Conservation (phyloP, 1,140 invertebrate genomes). For the Thrips palmi region DNA sequence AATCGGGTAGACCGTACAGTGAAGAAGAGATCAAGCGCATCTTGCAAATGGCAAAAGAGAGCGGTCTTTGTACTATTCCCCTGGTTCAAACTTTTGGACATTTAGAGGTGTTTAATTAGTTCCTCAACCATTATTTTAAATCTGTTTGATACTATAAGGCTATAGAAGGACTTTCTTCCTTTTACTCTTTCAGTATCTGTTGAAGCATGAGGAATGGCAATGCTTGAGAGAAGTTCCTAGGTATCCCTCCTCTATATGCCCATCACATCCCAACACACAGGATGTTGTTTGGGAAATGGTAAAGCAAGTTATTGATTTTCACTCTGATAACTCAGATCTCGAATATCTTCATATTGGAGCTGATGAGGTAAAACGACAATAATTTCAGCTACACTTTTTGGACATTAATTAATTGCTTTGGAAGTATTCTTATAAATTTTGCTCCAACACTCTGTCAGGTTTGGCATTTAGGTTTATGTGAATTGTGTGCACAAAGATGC, state of each 20-base stretch:
- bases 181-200: conserved; percentile 37
- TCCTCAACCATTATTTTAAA: neutral
- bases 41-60: conserved; percentile 35
- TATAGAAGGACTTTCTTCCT: conserved; percentile 1
- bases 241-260: conserved; percentile 69
- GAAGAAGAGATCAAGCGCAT: conserved; percentile 37
- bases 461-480: conserved; percentile 62
- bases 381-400: neutral
- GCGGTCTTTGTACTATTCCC: conserved; percentile 64
- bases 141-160: conserved; percentile 3
- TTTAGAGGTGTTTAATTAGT: conserved; percentile 36
- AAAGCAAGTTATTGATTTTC: conserved; percentile 30
- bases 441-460: conserved; percentile 21
- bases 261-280: conserved; percentile 39
- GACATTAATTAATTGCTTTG: conserved; percentile 1
- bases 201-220: conserved; percentile 62
- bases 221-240: conserved; percentile 56
- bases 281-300: conserved; percentile 38
- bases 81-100: conserved; percentile 93
- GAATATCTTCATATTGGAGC: conserved; percentile 63
- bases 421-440: neutral
- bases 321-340: conserved; percentile 29
- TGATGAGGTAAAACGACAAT: conserved; percentile 36
- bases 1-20: conserved; percentile 46
- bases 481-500: conserved; percentile 43